A percentile compares a stretch with the other conserved stretches of the same genome.
These are phyloP conservation scores for Enteromius trimaculatus DNA, from an alignment of 2,797 vertebrate species.

Conservation along the genomic window DNA sequence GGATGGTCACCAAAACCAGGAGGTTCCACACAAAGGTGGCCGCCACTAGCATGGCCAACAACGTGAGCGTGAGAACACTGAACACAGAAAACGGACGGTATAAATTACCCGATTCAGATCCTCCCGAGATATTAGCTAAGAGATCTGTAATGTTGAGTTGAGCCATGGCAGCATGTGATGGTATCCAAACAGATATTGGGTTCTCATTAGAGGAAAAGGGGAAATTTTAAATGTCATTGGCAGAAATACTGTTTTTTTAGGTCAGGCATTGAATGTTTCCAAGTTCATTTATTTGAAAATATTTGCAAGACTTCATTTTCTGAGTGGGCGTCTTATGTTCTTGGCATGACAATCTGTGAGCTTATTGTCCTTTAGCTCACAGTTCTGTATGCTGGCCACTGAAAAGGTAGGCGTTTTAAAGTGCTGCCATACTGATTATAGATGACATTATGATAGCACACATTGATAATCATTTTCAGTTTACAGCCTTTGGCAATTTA, in stretches of 20 bases:
- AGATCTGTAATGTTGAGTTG: constrained; percentile 71
- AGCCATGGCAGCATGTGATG: constrained; percentile 67
- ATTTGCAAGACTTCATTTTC: constrained; percentile 10
- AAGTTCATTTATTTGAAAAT: constrained; percentile 12
- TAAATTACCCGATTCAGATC: constrained; percentile 68
- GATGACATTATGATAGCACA: constrained; percentile 18
- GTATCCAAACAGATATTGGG: constrained; percentile 11
- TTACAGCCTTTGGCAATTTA: constrained; percentile 15
- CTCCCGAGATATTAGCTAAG: constrained; percentile 72
- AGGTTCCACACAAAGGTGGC: constrained; percentile 96
- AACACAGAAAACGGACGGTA: constrained; percentile 83
- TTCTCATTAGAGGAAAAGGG: constrained; percentile 28
- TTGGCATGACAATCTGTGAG: constrained; percentile 23
- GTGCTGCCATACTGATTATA: constrained; percentile 44
- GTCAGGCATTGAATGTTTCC: constrained; percentile 1
- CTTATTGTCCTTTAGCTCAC: constrained; percentile 8
- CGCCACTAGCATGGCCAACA: constrained; percentile 87
- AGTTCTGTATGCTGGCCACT: background rate
- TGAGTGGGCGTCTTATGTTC: constrained; percentile 1
- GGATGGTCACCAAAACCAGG: constrained; percentile 91
- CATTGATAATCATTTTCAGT: constrained; percentile 11
- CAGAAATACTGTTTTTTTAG: background rate
- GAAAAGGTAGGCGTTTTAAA: constrained; percentile 1
- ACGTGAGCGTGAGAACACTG: constrained; percentile 85
- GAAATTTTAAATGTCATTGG: background rate